A percentile compares a stretch with the other conserved stretches of the same genome.
Conservation (phyloP, 2,888 invertebrate species). For the Yponomeuta malinellus region DNA sequence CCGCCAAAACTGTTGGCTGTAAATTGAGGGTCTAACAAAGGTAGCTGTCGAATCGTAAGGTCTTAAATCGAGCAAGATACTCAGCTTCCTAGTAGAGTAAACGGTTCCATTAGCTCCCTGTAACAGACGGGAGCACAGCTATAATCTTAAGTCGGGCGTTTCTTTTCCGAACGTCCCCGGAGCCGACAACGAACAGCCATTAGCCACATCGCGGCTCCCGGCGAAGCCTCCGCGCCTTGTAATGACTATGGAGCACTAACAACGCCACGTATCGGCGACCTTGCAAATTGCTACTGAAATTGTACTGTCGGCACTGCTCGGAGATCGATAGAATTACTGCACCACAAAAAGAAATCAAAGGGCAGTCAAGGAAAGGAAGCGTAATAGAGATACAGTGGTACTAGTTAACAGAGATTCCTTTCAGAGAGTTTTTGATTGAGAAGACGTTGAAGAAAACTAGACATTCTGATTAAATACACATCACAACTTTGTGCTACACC, state of each 20-base stretch:
- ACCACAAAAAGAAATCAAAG: too few species aligned
- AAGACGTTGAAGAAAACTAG: too few species aligned
- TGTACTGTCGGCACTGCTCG: neutral
- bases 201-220: conserved; percentile 5
- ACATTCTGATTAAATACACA: too few species aligned
- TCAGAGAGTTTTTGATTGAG: too few species aligned
- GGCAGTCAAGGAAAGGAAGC: too few species aligned
- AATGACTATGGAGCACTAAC: neutral
- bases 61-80: neutral
- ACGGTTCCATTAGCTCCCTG: neutral
- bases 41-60: too few species aligned
- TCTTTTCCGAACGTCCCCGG: neutral
- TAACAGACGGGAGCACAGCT: neutral
- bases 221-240: neutral
- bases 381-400: too few species aligned
- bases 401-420: too few species aligned
- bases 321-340: too few species aligned
- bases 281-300: conserved; percentile 2
- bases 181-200: neutral
- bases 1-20: too few species aligned
- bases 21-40: too few species aligned
- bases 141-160: neutral
- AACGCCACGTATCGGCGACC: conserved; percentile 11
- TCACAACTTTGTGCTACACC: too few species aligned
- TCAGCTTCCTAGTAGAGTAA: neutral